A percentile compares a stretch with the other conserved stretches of the same genome.
Evolutionary conservation across 2,888 invertebrate genomes (phyloP).

Genomic region (Anagyrus pseudococci): DNA sequence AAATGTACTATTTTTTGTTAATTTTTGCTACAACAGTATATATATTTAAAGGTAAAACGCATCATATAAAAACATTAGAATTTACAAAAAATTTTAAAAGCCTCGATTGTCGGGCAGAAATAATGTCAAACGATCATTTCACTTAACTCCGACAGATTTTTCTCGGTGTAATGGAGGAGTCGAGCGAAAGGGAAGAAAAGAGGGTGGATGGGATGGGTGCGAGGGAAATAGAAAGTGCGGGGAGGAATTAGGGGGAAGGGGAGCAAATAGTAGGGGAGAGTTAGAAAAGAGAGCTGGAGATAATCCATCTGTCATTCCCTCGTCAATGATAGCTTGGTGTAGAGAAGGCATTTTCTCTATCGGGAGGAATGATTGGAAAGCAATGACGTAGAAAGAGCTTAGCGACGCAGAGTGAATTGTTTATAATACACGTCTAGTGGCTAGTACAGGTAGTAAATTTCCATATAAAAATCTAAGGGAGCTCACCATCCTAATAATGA

Average conservation of each 20-base stretch:
- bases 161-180: background rate
- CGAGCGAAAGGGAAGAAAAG: slow-evolving; percentile 2
- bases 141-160: slow-evolving; percentile 16
- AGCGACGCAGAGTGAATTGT: too few relatives aligned
- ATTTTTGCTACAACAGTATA: background rate
- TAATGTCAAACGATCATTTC: background rate
- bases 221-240: background rate
- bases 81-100: background rate
- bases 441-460: too few relatives aligned
- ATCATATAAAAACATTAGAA: background rate
- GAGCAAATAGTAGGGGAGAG: background rate
- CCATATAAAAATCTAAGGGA: too few relatives aligned
- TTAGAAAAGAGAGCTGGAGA: slow-evolving; percentile 10
- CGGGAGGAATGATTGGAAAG: too few relatives aligned
- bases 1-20: background rate
- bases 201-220: background rate
- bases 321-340: too few relatives aligned
- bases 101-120: background rate
- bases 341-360: too few relatives aligned
- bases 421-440: too few relatives aligned
- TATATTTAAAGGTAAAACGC: background rate
- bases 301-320: slow-evolving; percentile 27
- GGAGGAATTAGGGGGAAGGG: background rate
- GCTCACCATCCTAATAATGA: too few relatives aligned
- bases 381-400: too few relatives aligned